A percentile compares a stretch with the other conserved stretches of the same genome.
phyloP scores from a whole-genome alignment of 2,888 invertebrate species.

The Tetropium fuscum region DNA sequence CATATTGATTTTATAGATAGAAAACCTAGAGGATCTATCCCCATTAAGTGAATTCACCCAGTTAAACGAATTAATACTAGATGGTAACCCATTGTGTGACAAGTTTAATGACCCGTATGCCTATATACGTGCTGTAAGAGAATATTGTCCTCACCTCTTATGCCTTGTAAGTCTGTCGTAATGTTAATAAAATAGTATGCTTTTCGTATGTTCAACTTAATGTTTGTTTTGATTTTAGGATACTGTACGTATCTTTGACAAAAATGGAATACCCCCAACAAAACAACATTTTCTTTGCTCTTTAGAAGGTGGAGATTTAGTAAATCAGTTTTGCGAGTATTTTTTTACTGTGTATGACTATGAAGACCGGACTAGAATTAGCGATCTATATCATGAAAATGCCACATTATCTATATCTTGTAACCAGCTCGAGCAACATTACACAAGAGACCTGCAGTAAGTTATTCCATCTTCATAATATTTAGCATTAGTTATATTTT shows the following conservation, averaged over 20 bases:
- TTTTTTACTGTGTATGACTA: slow-evolving; percentile 39
- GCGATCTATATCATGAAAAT: slow-evolving; percentile 30
- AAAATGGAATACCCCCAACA: background rate
- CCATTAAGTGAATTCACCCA: slow-evolving; percentile 23
- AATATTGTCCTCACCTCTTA: slow-evolving; percentile 20
- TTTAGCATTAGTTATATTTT: too few relatives aligned
- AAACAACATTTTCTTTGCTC: too few relatives aligned
- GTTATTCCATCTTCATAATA: too few relatives aligned
- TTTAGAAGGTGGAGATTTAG: slow-evolving; percentile 29
- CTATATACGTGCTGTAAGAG: slow-evolving; percentile 36
- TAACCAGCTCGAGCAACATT: too few relatives aligned
- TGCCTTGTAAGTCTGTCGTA: slow-evolving; percentile 39
- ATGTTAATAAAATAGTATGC: too few relatives aligned
- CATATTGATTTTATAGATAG: slow-evolving; percentile 37
- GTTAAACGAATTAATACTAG: slow-evolving; percentile 27
- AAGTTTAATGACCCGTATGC: slow-evolving; percentile 27
- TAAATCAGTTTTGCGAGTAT: slow-evolving; percentile 36
- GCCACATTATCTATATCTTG: slow-evolving; percentile 38
- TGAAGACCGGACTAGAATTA: slow-evolving; percentile 23
- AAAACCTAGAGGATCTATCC: slow-evolving; percentile 25
- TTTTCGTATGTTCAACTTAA: too few relatives aligned
- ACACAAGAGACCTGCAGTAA: too few relatives aligned
- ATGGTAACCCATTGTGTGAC: slow-evolving; percentile 40
- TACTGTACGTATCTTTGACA: slow-evolving; percentile 14
- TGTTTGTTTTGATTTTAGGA: slow-evolving; percentile 30